phyloP scores from a whole-genome alignment of 2,113 vertebrate species.

The Tupaia tana region DNA sequence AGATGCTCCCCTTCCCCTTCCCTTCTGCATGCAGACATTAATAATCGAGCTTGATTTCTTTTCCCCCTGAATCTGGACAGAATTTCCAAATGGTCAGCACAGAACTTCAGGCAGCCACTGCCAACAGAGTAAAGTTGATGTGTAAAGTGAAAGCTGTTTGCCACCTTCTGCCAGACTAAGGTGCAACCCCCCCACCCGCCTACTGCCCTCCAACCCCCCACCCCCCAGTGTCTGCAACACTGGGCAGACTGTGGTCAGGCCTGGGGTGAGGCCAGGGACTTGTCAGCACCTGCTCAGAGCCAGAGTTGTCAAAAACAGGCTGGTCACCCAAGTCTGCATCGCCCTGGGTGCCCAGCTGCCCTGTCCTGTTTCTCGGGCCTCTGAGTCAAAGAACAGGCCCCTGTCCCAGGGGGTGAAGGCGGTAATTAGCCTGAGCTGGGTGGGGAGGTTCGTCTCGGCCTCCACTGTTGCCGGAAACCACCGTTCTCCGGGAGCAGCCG shows the following conservation, averaged over 20 bases:
- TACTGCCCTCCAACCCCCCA: too few relatives aligned
- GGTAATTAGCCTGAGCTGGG: conserved; percentile 51
- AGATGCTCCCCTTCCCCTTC: neutral
- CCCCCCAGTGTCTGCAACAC: neutral
- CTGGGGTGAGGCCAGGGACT: neutral
- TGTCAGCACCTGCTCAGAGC: neutral
- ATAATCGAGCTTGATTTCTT: neutral
- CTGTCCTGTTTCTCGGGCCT: conserved; percentile 31
- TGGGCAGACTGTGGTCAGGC: neutral
- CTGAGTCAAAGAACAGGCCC: conserved; percentile 41
- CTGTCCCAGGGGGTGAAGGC: neutral
- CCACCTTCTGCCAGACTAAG: neutral
- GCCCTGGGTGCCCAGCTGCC: neutral
- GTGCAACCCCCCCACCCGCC: neutral
- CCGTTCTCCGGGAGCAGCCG: neutral
- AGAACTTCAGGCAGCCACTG: neutral
- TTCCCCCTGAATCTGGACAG: neutral
- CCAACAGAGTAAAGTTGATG: neutral
- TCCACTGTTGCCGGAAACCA: conserved; percentile 32
- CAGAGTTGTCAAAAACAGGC: neutral
- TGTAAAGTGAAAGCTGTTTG: neutral
- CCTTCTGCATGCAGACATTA: neutral
- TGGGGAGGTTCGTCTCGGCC: conserved; percentile 27
- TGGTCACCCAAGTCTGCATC: neutral
- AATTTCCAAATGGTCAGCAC: neutral